Base-by-base conservation (phyloP, 2,797 vertebrate genomes). In the Gephyroberyx darwinii region DNA sequence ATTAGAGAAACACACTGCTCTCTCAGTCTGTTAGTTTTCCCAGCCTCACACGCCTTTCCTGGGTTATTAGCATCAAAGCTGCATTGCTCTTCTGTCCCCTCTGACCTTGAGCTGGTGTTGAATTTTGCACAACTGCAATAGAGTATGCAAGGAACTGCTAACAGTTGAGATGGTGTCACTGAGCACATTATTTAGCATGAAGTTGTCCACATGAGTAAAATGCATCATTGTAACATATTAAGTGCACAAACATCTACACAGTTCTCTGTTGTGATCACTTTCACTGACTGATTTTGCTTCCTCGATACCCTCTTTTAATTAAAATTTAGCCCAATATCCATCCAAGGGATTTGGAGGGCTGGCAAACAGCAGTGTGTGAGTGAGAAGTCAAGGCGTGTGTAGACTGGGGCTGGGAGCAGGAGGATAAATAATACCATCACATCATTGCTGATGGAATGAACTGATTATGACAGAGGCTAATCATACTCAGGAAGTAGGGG, bases 71-170 rank as follows among this genome's bases (percentile, higher is more conserved):
- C 61, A 65, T 80, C 51, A 48, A 58, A 43, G 52, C 26, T 57
- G 48, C 31, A 20, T 19, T 58, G 48, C 30, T 26, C 12, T 58
- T 68, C 41, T 52, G 31, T 35, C 37, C 17, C 19, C 14, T 67
- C 58, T 59, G 50, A 69, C 50, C 30, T 22, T 22, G 65, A 1
- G 3, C 14, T 20, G 13, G 72, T 75, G 69, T 71, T 64, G 67
- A 78, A 83, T 87, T 70, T 81, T 64, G 58, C 79, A 77, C 62
- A 57, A 5, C 37, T 73, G 39, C 54, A 55, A 55, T 4, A 43
- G 8, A 65, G 55, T 45, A 43, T 69, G 47, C 56, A 51, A 56
- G 13, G 48, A 45, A 39, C 17, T 17, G 48, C 20, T 10, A 20
- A n/a, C 45, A 60, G 60, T 56, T 52, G 20, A 53, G 45, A 22